Evolutionary conservation across 2,113 vertebrate genomes (phyloP).

Genomic region (Uropsilus gracilis): DNA sequence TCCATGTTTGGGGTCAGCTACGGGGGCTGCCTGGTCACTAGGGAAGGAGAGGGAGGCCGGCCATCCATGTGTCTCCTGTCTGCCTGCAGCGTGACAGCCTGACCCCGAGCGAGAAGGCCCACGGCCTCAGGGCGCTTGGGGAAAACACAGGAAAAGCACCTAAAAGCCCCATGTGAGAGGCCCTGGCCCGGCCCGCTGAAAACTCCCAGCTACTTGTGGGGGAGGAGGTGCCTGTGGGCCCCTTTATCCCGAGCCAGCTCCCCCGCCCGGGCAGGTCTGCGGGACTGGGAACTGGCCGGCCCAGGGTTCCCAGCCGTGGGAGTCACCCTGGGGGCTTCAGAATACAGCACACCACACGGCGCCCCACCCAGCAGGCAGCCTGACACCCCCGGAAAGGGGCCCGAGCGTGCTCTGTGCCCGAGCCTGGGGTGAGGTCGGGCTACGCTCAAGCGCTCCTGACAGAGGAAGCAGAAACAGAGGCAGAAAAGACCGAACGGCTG

Average conservation of each 20-base stretch:
- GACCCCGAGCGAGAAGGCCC: background rate
- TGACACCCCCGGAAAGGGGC: background rate
- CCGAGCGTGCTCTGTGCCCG: background rate
- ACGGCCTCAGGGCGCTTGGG: background rate
- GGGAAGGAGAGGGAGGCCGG: background rate
- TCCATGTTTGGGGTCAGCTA: background rate
- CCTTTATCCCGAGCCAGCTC: background rate
- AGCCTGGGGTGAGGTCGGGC: background rate
- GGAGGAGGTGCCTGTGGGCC: background rate
- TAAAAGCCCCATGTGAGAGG: background rate
- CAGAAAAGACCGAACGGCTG: background rate
- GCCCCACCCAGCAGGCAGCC: too few relatives aligned
- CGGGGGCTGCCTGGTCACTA: background rate
- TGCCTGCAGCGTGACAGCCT: background rate
- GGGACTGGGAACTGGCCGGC: background rate
- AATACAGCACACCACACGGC: accelerated
- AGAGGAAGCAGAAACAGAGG: background rate
- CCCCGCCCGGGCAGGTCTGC: background rate
- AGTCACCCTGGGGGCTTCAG: background rate
- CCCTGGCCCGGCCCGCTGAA: background rate
- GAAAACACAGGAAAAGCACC: background rate
- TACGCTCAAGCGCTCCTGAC: background rate
- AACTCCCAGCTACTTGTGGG: too few relatives aligned
- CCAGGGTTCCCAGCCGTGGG: background rate
- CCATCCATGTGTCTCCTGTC: background rate